Evolutionary conservation across 2,113 vertebrate genomes (phyloP), one percentile per base, ranked within the genome.

Genomic region (Dicrurus megarhynchus): DNA sequence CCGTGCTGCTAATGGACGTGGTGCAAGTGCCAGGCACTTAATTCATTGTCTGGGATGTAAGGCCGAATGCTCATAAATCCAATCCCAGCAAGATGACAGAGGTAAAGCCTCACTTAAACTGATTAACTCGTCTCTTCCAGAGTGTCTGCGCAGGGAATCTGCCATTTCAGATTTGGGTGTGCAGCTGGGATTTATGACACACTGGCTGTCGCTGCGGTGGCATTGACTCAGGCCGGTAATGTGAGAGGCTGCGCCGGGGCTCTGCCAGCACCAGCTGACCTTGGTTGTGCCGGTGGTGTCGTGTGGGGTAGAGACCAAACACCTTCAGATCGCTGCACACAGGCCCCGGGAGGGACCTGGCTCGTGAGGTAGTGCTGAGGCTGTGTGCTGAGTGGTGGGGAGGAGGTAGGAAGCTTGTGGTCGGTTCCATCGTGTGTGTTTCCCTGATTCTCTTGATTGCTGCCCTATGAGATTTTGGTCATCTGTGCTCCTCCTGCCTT

Each of bases 91-190:
- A 84, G 91, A 88, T 11, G 52, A 78, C 71, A 47, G 91, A 92
- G 44, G 79, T 76, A 94, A 93, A 94, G 50, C 88, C 75, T 86
- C 84, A 49, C 78, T 89, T 94, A 86, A 95, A 90, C 78, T 79
- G 93, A 95, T 95, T 91, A 95, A 73, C 56, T 93, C 3, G 35
- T 81, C 53, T 87, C 56, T 90, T 39, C 21, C 55, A 18, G 37
- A 46, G 63, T 32, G 28, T 50, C 63, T 87, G 79, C 0, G 1
- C 52, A 28, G 69, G 75, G 75, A 84, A 85, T 11, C n/a, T 73
- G 88, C 78, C 93, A 50, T 37, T 87, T 87, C 33, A 75, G 65
- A 46, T 68, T 73, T 87, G 68, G 4, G 8, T 3, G 5, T 70
- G 50, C 52, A 61, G 76, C 68, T 87, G 17, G 30, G 83, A 46